These are phyloP conservation scores for Cyclargus thomasi DNA, from an alignment of 1,140 invertebrate species.

Conservation along the genomic window DNA sequence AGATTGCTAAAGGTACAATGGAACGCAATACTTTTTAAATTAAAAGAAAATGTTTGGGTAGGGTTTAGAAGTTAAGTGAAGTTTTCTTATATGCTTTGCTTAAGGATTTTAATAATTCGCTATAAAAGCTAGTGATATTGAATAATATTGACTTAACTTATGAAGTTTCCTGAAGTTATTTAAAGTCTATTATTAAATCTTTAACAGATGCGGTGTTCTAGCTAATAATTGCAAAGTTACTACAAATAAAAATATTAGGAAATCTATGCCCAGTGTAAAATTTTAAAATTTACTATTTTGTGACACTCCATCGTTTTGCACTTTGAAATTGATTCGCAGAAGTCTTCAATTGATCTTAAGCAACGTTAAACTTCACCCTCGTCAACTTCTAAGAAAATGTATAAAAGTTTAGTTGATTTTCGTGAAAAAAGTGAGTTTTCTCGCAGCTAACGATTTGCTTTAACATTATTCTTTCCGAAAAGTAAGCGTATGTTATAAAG, in stretches of 20 bases:
- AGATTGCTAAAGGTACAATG: neutral
- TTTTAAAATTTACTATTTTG: neutral
- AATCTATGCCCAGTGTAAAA: neutral
- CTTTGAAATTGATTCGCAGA: neutral
- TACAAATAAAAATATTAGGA: too few species aligned
- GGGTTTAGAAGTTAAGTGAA: neutral
- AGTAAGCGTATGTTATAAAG: neutral
- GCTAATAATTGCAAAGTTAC: too few species aligned
- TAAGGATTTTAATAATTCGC: too few species aligned
- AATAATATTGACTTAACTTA: too few species aligned
- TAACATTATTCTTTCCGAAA: neutral
- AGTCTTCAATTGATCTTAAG: neutral
- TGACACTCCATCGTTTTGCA: neutral
- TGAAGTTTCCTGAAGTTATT: too few species aligned
- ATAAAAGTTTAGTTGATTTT: neutral
- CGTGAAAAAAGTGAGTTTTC: neutral
- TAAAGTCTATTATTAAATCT: too few species aligned
- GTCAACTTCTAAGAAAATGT: neutral
- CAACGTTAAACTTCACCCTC: neutral
- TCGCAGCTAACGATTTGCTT: neutral
- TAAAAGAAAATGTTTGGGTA: neutral
- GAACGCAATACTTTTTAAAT: slow-evolving; percentile 2
- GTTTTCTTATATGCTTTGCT: too few species aligned
- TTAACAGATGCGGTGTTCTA: too few species aligned
- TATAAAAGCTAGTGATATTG: too few species aligned